Evolutionary conservation across 92 coral and sea anemone genomes (phyloP), one percentile per base, ranked within the genome.

Genomic region (Parazoanthus darwini): DNA sequence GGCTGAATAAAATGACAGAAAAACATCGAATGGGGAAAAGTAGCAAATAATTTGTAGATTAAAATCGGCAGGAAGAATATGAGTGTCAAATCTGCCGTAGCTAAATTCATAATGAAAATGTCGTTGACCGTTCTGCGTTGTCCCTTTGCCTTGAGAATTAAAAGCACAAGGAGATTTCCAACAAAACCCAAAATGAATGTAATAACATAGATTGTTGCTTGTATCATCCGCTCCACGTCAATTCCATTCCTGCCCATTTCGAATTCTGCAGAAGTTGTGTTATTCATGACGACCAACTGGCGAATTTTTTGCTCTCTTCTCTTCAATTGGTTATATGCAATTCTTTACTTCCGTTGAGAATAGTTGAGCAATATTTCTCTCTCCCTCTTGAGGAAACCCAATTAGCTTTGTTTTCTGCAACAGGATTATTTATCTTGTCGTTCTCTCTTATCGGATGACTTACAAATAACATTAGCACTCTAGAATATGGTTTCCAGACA

Each of bases 41-140:
- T 54, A 50, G 77, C 86, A 50, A 90, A 93, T 67, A 95, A 78
- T 20, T 86, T 89, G 80, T 88, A 91, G 23, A 93, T 95, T 37
- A 93, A 93, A 84, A 95, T 90, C 8, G 98, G 98, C 0, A 95
- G 88, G 65, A 95, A 93, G 54, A 95, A 95, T 29, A 95, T 89
- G 37, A 95, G 72, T 77, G 91, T 92, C 38, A 95, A 71, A 81
- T 95, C 98, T 10, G 98, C 88, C 11, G 94, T 89, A 1, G 98
- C 98, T 51, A 95, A 89, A 80, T 94, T 95, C 93, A 95, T 93
- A 83, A 95, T 95, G 74, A 95, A 95, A 20, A 95, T 86, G 65
- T 95, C 98, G 82, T 95, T 95, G 10, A 94, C 93, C 25, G 98
- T 93, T 70, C 94, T 80, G 81, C 91, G 92, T 51, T 86, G 58